Evolutionary conservation across 2,888 invertebrate species (phyloP).

Genomic region (Melolontha melolontha): DNA sequence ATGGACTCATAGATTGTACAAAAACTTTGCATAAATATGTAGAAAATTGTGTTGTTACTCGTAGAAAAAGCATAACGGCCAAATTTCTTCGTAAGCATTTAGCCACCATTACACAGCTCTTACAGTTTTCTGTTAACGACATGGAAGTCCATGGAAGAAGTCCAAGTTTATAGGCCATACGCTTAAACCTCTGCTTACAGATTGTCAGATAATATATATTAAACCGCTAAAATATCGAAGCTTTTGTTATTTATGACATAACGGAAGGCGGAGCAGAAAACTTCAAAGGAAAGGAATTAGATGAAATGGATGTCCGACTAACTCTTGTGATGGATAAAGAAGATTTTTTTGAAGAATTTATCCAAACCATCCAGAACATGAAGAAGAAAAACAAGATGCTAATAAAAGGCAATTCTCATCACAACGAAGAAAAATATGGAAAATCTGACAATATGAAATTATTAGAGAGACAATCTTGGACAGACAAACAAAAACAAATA

Average conservation of each 20-base stretch:
- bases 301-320: constrained; percentile 16
- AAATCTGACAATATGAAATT: no score
- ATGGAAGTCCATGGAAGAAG: constrained; percentile 40
- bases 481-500: no score
- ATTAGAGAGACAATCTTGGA: no score
- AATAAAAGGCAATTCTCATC: no score
- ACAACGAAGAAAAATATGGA: no score
- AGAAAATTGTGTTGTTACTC: not conserved
- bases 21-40: constrained; percentile 11
- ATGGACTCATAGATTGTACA: not conserved
- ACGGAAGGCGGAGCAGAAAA: constrained; percentile 37
- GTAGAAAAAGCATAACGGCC: not conserved
- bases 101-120: constrained; percentile 8
- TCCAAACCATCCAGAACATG: no score
- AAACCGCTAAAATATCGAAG: constrained; percentile 46
- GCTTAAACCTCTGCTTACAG: constrained; percentile 44
- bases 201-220: constrained; percentile 46
- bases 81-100: not conserved
- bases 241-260: constrained; percentile 33
- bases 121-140: not conserved
- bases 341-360: no score
- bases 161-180: constrained; percentile 47
- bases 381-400: no score
- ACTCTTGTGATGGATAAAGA: no score
- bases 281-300: constrained; percentile 42